A percentile compares a stretch with the other conserved stretches of the same genome.
Conservation (phyloP, 2,113 vertebrate genomes). For the Dromas ardeola region DNA sequence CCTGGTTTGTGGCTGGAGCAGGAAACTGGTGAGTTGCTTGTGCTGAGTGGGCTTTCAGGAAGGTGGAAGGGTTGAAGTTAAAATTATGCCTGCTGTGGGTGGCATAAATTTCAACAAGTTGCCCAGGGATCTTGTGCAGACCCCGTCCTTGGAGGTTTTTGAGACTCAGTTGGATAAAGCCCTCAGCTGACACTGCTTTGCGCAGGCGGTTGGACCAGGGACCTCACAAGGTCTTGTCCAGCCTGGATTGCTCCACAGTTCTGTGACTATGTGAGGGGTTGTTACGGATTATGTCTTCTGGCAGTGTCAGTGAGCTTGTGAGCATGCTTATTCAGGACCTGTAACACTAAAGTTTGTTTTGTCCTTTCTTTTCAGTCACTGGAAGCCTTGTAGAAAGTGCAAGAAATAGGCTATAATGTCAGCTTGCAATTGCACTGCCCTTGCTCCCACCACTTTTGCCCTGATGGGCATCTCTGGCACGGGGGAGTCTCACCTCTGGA, state of each 20-base stretch:
- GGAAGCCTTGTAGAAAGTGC: neutral
- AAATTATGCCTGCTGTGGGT: neutral
- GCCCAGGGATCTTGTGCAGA: neutral
- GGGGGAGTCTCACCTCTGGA: neutral
- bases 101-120: neutral
- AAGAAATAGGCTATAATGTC: neutral
- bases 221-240: neutral
- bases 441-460: neutral
- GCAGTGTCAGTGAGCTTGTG: neutral
- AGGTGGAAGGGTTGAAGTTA: neutral
- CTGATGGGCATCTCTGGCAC: neutral
- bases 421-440: neutral
- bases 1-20: neutral
- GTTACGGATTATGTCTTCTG: neutral
- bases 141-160: neutral
- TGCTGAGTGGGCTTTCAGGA: neutral
- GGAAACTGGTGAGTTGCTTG: neutral
- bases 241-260: neutral
- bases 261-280: neutral
- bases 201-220: accelerated
- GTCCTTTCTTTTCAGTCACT: neutral
- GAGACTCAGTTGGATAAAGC: neutral
- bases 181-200: neutral
- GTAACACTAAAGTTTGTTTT: accelerated
- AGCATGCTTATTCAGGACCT: accelerated